These are phyloP conservation scores for Rosalia funebris DNA, from an alignment of 2,888 invertebrate species.

Conservation along the genomic window DNA sequence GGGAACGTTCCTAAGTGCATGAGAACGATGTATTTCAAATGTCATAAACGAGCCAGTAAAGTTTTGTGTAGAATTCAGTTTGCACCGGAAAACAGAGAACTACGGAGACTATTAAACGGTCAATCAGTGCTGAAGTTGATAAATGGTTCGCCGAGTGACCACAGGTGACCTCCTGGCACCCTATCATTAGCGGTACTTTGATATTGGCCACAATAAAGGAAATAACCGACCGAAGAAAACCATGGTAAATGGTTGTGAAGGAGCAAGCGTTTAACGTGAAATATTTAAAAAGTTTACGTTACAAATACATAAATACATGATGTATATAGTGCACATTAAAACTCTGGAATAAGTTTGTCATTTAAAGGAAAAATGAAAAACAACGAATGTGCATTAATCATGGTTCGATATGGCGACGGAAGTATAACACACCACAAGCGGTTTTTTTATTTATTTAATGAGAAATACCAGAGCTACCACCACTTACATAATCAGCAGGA, in stretches of 20 bases:
- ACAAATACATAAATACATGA: slow-evolving; percentile 9
- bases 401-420: too few relatives aligned
- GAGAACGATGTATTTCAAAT: not conserved
- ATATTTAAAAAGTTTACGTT: not conserved
- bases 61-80: slow-evolving; percentile 14
- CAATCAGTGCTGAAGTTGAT: slow-evolving; percentile 53
- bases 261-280: slow-evolving; percentile 20
- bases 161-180: slow-evolving; percentile 56
- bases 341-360: too few relatives aligned
- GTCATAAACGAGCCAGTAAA: not conserved
- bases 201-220: slow-evolving; percentile 38
- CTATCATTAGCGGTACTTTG: slow-evolving; percentile 61
- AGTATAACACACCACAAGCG: too few relatives aligned
- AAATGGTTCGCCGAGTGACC: slow-evolving; percentile 58
- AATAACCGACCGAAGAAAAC: slow-evolving; percentile 35
- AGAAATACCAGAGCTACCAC: too few relatives aligned
- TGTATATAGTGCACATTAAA: too few relatives aligned
- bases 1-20: not conserved
- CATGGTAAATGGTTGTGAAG: slow-evolving; percentile 31
- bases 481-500: too few relatives aligned
- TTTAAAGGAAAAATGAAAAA: too few relatives aligned
- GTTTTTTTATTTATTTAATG: too few relatives aligned
- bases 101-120: slow-evolving; percentile 46
- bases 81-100: slow-evolving; percentile 13
- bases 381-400: too few relatives aligned